These are phyloP conservation scores for Poicephalus gulielmi DNA, from an alignment of 2,113 vertebrate species.

Conservation along the genomic window DNA sequence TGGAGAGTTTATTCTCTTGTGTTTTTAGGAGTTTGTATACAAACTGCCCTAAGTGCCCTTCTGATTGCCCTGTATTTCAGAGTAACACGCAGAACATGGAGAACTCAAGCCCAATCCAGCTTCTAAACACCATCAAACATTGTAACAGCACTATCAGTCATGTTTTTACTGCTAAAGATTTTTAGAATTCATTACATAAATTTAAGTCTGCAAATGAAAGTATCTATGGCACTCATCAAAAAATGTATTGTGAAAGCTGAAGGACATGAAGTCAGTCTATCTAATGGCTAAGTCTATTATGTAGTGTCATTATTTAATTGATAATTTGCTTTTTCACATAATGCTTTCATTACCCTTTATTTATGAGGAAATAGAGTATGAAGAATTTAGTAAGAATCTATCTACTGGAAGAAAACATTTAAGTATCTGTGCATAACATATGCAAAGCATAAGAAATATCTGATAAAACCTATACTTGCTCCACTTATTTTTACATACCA, in stretches of 20 bases:
- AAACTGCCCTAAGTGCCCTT: neutral
- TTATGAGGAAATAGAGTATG: neutral
- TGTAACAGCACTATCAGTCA: neutral
- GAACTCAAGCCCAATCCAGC: neutral
- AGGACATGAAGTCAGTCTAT: neutral
- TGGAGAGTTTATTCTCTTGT: neutral
- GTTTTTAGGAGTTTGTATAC: neutral
- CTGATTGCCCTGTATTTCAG: neutral
- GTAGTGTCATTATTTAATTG: neutral
- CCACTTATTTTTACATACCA: neutral
- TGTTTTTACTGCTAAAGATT: neutral
- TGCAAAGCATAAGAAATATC: neutral
- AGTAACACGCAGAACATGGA: rapidly evolving
- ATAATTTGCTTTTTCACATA: neutral
- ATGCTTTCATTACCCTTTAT: neutral
- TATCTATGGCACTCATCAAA: neutral
- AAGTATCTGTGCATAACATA: neutral
- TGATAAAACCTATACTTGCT: neutral
- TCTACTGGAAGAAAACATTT: neutral
- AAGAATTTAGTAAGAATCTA: neutral
- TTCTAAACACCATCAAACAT: neutral
- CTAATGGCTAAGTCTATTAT: neutral
- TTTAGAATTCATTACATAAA: neutral
- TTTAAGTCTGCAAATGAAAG: neutral
- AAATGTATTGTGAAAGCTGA: neutral